These are phyloP conservation scores for Hiodon alosoides DNA, from an alignment of 2,113 vertebrate species.

Conservation along the genomic window DNA sequence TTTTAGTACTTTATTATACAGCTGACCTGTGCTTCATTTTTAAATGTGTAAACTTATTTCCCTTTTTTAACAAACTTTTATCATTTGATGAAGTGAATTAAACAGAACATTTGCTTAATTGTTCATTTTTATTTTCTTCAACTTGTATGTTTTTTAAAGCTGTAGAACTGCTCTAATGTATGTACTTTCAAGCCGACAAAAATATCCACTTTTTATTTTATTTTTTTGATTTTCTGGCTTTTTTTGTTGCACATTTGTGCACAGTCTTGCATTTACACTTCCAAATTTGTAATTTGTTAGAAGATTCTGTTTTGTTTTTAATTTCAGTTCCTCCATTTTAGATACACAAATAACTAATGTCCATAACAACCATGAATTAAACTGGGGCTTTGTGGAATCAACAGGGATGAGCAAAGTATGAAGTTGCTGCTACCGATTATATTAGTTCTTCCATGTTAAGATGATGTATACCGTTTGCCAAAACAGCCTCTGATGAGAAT, in stretches of 20 bases:
- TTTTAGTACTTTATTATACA: slow-evolving; percentile 98
- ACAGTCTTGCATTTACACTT: slow-evolving; percentile 67
- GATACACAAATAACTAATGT: slow-evolving; percentile 60
- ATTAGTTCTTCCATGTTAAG: slow-evolving; percentile 75
- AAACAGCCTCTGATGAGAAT: slow-evolving; percentile 32
- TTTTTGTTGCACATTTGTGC: slow-evolving; percentile 71
- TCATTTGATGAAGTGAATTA: slow-evolving; percentile 75
- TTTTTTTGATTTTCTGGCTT: slow-evolving; percentile 18
- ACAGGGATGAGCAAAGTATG: slow-evolving; percentile 99
- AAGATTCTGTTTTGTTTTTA: slow-evolving; percentile 31
- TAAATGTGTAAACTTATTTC: slow-evolving; percentile 81
- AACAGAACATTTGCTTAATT: slow-evolving; percentile 71
- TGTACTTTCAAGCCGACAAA: slow-evolving; percentile 77
- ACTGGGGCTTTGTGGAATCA: slow-evolving; percentile 88
- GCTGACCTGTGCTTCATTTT: slow-evolving; percentile 95
- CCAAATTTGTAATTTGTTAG: slow-evolving; percentile 60
- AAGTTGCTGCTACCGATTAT: slow-evolving; percentile 92
- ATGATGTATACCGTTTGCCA: slow-evolving; percentile 52
- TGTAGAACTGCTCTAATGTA: slow-evolving; percentile 79
- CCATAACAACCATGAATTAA: slow-evolving; percentile 65
- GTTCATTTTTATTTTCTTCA: slow-evolving; percentile 65
- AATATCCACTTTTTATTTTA: slow-evolving; percentile 43
- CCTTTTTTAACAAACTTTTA: slow-evolving; percentile 79
- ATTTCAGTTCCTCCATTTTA: slow-evolving; percentile 50
- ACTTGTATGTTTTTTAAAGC: slow-evolving; percentile 74